Evolutionary conservation across 2,113 vertebrate genomes (phyloP), one percentile per base, ranked within the genome.

Genomic region (Galbula dea): DNA sequence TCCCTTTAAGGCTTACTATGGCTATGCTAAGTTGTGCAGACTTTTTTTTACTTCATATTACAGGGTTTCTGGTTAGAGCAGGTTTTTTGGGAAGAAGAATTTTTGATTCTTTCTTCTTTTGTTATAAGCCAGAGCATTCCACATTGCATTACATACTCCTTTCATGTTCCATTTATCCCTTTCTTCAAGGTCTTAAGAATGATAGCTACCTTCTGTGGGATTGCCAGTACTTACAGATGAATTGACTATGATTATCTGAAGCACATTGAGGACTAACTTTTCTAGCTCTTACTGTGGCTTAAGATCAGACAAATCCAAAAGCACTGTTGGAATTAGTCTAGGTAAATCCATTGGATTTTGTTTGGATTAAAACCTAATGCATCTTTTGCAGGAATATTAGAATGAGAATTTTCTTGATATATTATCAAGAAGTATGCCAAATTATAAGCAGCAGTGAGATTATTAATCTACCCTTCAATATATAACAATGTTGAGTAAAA

Each of bases 401-500:
- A 84, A 83, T 23, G 13, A 89, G 37, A 80, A 83, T 66, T 66
- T 88, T 92, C 67, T 72, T 90, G 57, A 41, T 79, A 6, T 49
- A 46, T 72, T 89, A 52, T 75, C 63, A 63, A 86, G 84, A 55
- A 27, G 12, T 48, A 54, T 54, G 54, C 57, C 61, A 69, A 89
- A 81, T 36, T 83, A 67, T 57, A 61, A 93, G 8, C 36, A 94
- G 32, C 71, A 90, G 88, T 66, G 63, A 66, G 45, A 65, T 84
- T 55, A 94, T 83, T 92, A 30, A 89, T 65, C 83, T 81, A 15
- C 83, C 41, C 57, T 94, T 88, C 67, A 65, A 78, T 87, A 61
- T 37, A 57, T 73, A 94, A 88, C 27, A 83, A 57, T 85, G 20
- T 76, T 90, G 65, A 94, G 39, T 74, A 83, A 94, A 69, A 82